A percentile compares a stretch with the other conserved stretches of the same genome.
Evolutionary conservation across 2,113 vertebrate genomes (phyloP).

Genomic region (Lampris incognitus): DNA sequence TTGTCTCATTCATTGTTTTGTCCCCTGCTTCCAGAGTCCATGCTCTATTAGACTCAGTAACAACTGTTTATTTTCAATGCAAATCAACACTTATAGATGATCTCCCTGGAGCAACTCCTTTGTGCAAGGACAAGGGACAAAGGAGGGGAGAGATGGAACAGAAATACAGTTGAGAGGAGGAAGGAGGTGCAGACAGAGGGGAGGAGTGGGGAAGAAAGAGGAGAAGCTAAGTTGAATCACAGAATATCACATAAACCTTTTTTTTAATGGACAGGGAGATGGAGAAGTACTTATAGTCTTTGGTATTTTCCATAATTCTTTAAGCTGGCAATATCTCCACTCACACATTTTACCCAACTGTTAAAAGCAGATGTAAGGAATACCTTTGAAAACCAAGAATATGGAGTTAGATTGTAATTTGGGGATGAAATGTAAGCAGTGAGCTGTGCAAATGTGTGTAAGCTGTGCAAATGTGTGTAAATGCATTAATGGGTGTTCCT

Average conservation of each 20-base stretch:
- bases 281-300: not conserved
- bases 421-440: not conserved
- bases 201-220: not conserved
- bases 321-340: not conserved
- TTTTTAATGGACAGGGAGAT: not conserved
- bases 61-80: conserved; percentile 67
- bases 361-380: conserved; percentile 1
- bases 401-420: not conserved
- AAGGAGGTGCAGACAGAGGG: conserved; percentile 32
- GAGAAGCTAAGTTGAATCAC: not conserved
- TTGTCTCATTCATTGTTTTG: not conserved
- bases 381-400: not conserved
- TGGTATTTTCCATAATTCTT: not conserved
- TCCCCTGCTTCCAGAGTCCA: conserved; percentile 42
- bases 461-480: too few relatives aligned
- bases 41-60: conserved; percentile 76
- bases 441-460: too few relatives aligned
- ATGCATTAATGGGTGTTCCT: too few relatives aligned
- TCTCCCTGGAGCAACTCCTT: conserved; percentile 53
- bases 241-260: not conserved
- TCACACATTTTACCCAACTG: not conserved
- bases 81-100: conserved; percentile 62
- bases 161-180: conserved; percentile 2
- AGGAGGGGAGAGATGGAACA: not conserved
- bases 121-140: conserved; percentile 30